Evolutionary conservation across 1,140 invertebrate genomes (phyloP).

Genomic region (Drosophila tristis): DNA sequence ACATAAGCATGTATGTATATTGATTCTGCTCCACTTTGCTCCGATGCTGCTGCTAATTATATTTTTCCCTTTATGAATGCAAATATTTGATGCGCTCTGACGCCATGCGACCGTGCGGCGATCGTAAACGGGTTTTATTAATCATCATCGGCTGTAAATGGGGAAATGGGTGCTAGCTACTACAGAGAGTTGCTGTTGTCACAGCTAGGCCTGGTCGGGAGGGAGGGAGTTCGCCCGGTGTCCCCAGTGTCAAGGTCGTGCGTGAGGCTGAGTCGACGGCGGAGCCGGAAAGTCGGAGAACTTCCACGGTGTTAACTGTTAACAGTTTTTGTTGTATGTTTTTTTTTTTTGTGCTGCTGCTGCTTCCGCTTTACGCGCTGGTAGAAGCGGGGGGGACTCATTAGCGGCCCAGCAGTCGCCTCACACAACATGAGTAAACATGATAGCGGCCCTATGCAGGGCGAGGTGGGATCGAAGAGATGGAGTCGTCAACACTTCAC

Average conservation of each 20-base stretch:
- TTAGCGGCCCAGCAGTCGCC: slow-evolving; percentile 42
- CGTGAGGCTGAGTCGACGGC: slow-evolving; percentile 17
- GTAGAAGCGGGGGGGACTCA: slow-evolving; percentile 20
- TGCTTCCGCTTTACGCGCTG: slow-evolving; percentile 56
- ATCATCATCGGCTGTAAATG: slow-evolving; percentile 35
- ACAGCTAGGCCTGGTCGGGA: slow-evolving; percentile 13
- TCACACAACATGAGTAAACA: slow-evolving; percentile 25
- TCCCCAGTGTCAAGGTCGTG: slow-evolving; percentile 64
- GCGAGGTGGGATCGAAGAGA: slow-evolving; percentile 9
- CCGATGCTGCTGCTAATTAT: slow-evolving; percentile 65
- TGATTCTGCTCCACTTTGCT: slow-evolving; percentile 33
- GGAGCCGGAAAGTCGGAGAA: no score
- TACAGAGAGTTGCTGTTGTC: slow-evolving; percentile 25
- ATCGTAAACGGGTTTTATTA: slow-evolving; percentile 69
- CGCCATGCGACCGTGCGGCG: slow-evolving; percentile 11
- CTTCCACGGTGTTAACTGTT: slow-evolving; percentile 51
- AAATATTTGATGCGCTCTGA: slow-evolving; percentile 66
- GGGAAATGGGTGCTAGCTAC: neutral
- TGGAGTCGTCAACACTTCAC: no score
- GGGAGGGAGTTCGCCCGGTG: no score
- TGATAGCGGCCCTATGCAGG: slow-evolving; percentile 14
- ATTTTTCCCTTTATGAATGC: slow-evolving; percentile 58
- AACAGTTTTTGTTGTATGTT: slow-evolving; percentile 28
- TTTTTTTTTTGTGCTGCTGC: neutral
- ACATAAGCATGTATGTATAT: slow-evolving; percentile 15